Evolutionary conservation across 2,888 invertebrate species (phyloP), one percentile per base, ranked within the genome.

Genomic region (Rapana venosa): DNA sequence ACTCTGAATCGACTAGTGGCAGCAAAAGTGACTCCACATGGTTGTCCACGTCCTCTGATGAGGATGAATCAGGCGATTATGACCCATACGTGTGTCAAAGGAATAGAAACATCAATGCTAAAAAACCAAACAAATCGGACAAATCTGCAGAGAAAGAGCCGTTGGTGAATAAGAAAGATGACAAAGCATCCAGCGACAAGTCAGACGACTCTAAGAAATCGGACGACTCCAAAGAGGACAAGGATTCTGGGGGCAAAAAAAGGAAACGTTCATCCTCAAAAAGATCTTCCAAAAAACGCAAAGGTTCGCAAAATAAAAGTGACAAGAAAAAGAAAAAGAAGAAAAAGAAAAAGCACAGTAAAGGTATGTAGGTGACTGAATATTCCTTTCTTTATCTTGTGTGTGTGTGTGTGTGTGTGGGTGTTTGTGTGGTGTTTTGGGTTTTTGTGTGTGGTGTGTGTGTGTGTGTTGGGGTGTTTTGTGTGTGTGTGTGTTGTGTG

Each of bases 81-180:
- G 61, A 86, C 2, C 86, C 22, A 35, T 61, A 66, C 86, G 20
- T 1, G 22, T 20, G 8, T 22, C 61, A 66, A 86, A 66, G 11
- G 6, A 66, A 86, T 66, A 66, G 20, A 35, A 86, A 86, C 86
- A 66, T 86, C 61, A 86, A 86, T 22, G 86, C 86, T 1, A 61
- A 66, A 15, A 66, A 61, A 26, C 47, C 2, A 11, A 58, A 30
- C 15, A 85, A 85, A 30, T 85, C 84, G 15, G 77, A 30, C 26
- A 30, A 30, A 58, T 56, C 56, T 17, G 13, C 20, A 11, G 58
- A 58, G 11, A 47, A 26, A 0, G 13, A 47, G 8, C 47, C 83
- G 30, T 20, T 35, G 56, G 84, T 20, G 22, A 30, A 85, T 36
- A 30, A 32, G 20, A 30, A 85, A 13, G 30, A 36, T 22, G 47